phyloP scores from a whole-genome alignment of 2,888 invertebrate species.

The Rutpela maculata region DNA sequence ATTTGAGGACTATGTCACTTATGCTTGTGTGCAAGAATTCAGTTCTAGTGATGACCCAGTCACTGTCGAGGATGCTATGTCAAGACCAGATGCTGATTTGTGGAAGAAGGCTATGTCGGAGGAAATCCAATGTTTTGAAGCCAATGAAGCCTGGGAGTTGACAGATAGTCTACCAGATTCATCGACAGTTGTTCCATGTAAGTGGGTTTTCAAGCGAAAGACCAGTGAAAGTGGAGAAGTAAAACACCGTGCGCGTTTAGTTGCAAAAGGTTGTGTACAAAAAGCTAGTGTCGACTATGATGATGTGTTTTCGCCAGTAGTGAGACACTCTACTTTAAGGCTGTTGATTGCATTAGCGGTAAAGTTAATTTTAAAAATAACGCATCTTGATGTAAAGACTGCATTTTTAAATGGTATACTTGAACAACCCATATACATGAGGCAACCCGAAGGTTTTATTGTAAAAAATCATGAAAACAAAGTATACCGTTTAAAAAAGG shows the following conservation, averaged over 20 bases:
- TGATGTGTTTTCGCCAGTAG: neutral
- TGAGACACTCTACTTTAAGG: slow-evolving; percentile 6
- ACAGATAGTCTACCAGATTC: too few species aligned
- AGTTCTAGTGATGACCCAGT: too few species aligned
- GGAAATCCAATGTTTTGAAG: too few species aligned
- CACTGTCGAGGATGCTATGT: too few species aligned
- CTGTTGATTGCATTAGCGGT: too few species aligned
- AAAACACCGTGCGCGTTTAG: too few species aligned
- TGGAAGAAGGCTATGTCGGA: too few species aligned
- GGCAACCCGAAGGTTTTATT: neutral
- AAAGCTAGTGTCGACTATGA: neutral
- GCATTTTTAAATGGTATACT: slow-evolving; percentile 18
- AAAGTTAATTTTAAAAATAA: too few species aligned
- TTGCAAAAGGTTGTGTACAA: neutral
- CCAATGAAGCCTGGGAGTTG: too few species aligned
- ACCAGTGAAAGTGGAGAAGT: neutral
- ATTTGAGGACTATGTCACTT: neutral
- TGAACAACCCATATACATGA: slow-evolving; percentile 24
- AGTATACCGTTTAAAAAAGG: neutral
- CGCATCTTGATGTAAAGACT: too few species aligned
- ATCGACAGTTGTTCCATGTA: neutral
- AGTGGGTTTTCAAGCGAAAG: slow-evolving; percentile 1
- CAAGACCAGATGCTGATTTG: too few species aligned
- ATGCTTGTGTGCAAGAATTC: too few species aligned
- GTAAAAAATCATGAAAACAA: neutral